A percentile compares a stretch with the other conserved stretches of the same genome.
Conservation (phyloP, 2,888 invertebrate genomes). For the Campopleginae sp. region DNA sequence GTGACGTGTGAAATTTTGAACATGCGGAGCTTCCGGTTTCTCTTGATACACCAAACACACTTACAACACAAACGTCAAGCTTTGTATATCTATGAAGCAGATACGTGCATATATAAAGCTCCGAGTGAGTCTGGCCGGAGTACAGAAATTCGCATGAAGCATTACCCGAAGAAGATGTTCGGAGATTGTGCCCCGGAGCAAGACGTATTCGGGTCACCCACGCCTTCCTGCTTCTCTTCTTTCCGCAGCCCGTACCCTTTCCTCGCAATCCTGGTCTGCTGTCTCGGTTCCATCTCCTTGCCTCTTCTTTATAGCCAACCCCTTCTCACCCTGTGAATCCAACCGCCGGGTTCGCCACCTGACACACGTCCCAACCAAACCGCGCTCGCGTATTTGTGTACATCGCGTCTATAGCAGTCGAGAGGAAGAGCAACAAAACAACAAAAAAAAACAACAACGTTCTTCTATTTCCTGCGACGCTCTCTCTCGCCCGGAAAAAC, state of each 20-base stretch:
- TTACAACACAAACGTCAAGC: slow-evolving; percentile 21
- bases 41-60: slow-evolving; percentile 24
- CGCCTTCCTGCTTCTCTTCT: slow-evolving; percentile 70
- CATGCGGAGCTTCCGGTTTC: background rate
- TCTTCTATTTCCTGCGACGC: slow-evolving; percentile 21
- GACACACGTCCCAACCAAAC: slow-evolving; percentile 47
- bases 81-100: slow-evolving; percentile 2
- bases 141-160: slow-evolving; percentile 78
- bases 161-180: slow-evolving; percentile 80
- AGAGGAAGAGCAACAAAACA: slow-evolving; percentile 13
- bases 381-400: background rate
- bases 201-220: slow-evolving; percentile 82
- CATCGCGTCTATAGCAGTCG: background rate
- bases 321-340: slow-evolving; percentile 58
- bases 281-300: slow-evolving; percentile 56
- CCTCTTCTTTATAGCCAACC: slow-evolving; percentile 40
- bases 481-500: slow-evolving; percentile 42
- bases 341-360: slow-evolving; percentile 60
- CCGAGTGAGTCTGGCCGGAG: slow-evolving; percentile 66
- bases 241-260: slow-evolving; percentile 44
- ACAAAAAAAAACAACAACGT: slow-evolving; percentile 14
- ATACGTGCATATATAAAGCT: slow-evolving; percentile 38
- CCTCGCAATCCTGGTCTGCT: slow-evolving; percentile 65
- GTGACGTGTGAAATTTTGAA: slow-evolving; percentile 10
- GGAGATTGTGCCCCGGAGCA: slow-evolving; percentile 80